Evolutionary conservation across 2,113 vertebrate species (phyloP), one percentile per base, ranked within the genome.

Genomic region (Anarhynchus alexandrinus): DNA sequence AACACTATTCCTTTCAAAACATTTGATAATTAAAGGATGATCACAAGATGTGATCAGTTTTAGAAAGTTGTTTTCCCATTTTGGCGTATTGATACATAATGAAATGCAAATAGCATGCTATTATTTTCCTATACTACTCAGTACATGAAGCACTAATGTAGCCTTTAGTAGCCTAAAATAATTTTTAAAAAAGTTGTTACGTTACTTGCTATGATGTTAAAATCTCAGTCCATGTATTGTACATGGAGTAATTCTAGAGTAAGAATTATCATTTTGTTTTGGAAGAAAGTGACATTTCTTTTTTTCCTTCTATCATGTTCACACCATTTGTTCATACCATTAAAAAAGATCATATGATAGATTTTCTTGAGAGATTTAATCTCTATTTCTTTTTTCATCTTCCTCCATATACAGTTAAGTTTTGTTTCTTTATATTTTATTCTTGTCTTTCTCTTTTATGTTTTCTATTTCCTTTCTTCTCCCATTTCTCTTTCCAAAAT

Each of bases 291-390:
- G 19, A 6, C 17, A 36, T 70, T 36, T 40, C 11, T 61, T 77
- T 61, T 77, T 52, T 51, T 62, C 16, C 9, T 76, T 59, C 67
- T 81, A 34, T 49, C 11, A 42, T 34, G 17, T 58, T 64, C 27
- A 54, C 6, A 42, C 3, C 9, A 38, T 13, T 38, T 40, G 49
- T 51, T 51, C 12, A 25, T 23, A 51, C 49, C 49, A 23, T 51
- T 51, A 51, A 51, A 51, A 51, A 51, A 51, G 34, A 42, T 29
- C 0, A 0, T 36, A 36, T 0, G 1, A 34, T 18, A 58, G 27
- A 59, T 47, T 74, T 79, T 67, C 40, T 55, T 81, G 38, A 51
- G 43, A 47, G 3, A 32, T 36, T 65, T 43, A 51, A 11, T 72
- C 9, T n/a, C 38, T 71, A 3, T 61, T 70, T 74, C 22, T 87